phyloP scores from a whole-genome alignment of 2,797 vertebrate species.

The Menidia menidia region DNA sequence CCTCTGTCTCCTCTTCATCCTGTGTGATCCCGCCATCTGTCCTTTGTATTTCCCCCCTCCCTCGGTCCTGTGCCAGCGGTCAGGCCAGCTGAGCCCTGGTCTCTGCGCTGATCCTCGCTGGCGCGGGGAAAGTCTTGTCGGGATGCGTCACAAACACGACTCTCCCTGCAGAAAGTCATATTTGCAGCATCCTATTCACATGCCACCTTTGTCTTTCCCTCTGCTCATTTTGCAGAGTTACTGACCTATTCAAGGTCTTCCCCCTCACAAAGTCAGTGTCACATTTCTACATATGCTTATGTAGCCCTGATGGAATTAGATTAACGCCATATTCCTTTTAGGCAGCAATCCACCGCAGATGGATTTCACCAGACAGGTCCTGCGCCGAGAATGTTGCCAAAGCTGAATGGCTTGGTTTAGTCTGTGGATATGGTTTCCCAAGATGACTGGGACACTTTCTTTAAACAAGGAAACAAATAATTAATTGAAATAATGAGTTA shows the following conservation, averaged over 20 bases:
- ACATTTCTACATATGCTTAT: slow-evolving; percentile 15
- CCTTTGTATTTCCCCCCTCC: slow-evolving; percentile 26
- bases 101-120: slow-evolving; percentile 27
- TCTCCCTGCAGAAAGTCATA: slow-evolving; percentile 24
- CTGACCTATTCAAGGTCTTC: slow-evolving; percentile 8
- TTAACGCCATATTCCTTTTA: not conserved
- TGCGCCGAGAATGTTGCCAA: not conserved
- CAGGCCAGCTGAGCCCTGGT: slow-evolving; percentile 53
- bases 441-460: too few species aligned
- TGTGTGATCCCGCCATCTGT: slow-evolving; percentile 51
- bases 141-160: slow-evolving; percentile 23
- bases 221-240: not conserved
- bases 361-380: not conserved
- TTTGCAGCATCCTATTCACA: slow-evolving; percentile 20
- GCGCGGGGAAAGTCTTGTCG: slow-evolving; percentile 14
- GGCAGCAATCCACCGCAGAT: not conserved
- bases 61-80: slow-evolving; percentile 34
- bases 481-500: too few species aligned
- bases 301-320: not conserved
- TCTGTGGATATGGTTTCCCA: not conserved
- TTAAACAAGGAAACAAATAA: too few species aligned
- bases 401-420: not conserved
- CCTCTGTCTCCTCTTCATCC: slow-evolving; percentile 5
- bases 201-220: not conserved
- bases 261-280: slow-evolving; percentile 7